Base-by-base conservation (phyloP, 1,140 invertebrate genomes). In the Bicyclus anynana region DNA sequence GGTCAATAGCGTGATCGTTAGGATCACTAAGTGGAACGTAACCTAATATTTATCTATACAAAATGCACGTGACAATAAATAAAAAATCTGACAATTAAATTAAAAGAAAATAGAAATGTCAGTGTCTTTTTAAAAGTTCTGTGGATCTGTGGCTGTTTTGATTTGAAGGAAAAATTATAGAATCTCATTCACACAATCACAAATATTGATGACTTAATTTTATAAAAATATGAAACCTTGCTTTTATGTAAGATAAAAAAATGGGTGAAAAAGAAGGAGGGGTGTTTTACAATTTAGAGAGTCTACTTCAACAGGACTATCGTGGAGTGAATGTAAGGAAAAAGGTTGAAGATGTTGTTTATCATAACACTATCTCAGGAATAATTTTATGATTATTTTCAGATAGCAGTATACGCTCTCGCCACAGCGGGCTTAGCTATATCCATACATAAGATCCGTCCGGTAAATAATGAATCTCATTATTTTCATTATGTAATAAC, bases 391-490 rank as follows among this genome's bases (percentile, higher is more conserved):
- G 5, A 16, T 63, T 67, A 44, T 56, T 88, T 89, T 69, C 81
- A 90, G 89, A 87, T 90, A 72, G 84, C 78, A 13, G 84, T 90
- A 38, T 90, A 90, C 53, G 81, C 84, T 56, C 66, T 90, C 29
- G 89, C 89, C 5, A 87, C 86, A 35, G 78, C 87, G 44, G 80
- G 86, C 5, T 62, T 90, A 26, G 87, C 87, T 29, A 59, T 78
- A 52, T 85, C 89, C 16, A 74, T 90, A 60, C 77, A 89, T 62
- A 89, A 85, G 74, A 85, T 90, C 53, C 79, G 89, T 66, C 89
- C 89, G 70, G 89, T 90, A 84, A 81, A 70, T 78, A 71, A 23
- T 44, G 9, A n/a, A 33, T 21, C 47, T 44, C 52, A 6, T 49
- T 62, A 40, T 47, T 33, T 42, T 46, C 51, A 48, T 59, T 27